Evolutionary conservation across 2,797 vertebrate genomes (phyloP), one percentile per base, ranked within the genome.

Genomic region (Dallia pectoralis): DNA sequence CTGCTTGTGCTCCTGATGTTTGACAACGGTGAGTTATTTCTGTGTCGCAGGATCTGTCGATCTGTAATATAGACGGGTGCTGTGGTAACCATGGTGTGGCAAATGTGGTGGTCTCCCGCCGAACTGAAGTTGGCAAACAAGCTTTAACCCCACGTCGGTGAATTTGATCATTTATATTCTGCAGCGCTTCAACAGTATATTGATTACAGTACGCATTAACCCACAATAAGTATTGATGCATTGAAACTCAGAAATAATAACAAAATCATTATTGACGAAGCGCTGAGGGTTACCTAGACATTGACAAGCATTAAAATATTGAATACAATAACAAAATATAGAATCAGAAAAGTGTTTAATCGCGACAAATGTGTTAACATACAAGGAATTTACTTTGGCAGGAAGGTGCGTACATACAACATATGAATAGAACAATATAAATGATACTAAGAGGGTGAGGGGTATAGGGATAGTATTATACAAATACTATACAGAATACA

Each of bases 1-100:
- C 11, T 69, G 33, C 70, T 91, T 18, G 0, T 84, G 48, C 66
- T 85, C 30, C 29, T 78, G 12, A 1, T 81, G 61, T 71, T 72
- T 8, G 11, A 75, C 1, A 47, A 36, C 22, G 89, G 91, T 92
- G 80, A 91, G 91, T 87, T 22, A 70, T 71, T 63, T 63, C 19
- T 16, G 74, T 64, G n/a, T 16, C 77, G 2, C 29, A 18, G 22
- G 2, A 25, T 5, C 44, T 18, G 15, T 56, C 22, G 32, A 16
- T 3, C 65, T 22, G 16, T 66, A 49, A 40, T 12, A 19, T 15
- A 64, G n/a, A 5, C 70, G 56, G 27, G 27, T 64, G 18, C 5
- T 7, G 22, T 48, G 1, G 51, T 51, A 22, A 12, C 32, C 36
- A 40, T 6, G 5, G 36, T 14, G 27, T 62, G 59, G 9, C 29